These are phyloP conservation scores for Meles meles DNA, from an alignment of 2,113 vertebrate genomes.

Conservation along the genomic window DNA sequence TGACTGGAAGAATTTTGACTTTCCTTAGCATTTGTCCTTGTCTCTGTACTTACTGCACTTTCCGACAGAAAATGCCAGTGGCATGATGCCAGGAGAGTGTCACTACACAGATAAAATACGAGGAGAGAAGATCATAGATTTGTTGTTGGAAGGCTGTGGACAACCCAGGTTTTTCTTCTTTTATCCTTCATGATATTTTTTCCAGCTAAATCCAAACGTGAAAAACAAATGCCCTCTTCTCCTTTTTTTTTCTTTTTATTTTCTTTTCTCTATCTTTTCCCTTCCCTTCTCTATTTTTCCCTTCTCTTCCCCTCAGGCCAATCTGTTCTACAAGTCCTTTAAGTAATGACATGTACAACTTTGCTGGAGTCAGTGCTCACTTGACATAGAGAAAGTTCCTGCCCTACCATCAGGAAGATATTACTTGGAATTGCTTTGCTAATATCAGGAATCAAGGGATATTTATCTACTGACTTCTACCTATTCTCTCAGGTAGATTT, in stretches of 20 bases:
- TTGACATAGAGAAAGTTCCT: neutral
- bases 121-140: no score
- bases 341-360: neutral
- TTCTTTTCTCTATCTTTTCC: neutral
- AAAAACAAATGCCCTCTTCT: constrained; percentile 15
- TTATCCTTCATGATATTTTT: neutral
- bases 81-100: neutral
- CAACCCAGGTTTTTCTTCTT: neutral
- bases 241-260: neutral
- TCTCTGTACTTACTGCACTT: neutral
- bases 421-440: neutral
- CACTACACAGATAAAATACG: neutral
- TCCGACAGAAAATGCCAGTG: neutral
- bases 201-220: neutral
- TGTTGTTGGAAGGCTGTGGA: neutral
- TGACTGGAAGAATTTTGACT: neutral
- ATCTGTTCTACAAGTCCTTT: neutral
- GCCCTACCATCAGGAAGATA: neutral
- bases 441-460: neutral
- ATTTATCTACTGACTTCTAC: neutral
- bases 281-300: neutral
- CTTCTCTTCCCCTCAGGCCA: neutral
- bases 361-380: neutral
- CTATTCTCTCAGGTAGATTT: neutral
- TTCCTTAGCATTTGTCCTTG: neutral